Percentiles rank a stretch among this genome's conserved stretches.
Conservation (phyloP, 2,888 invertebrate genomes). For the Drosophila nr. perissopoda region DNA sequence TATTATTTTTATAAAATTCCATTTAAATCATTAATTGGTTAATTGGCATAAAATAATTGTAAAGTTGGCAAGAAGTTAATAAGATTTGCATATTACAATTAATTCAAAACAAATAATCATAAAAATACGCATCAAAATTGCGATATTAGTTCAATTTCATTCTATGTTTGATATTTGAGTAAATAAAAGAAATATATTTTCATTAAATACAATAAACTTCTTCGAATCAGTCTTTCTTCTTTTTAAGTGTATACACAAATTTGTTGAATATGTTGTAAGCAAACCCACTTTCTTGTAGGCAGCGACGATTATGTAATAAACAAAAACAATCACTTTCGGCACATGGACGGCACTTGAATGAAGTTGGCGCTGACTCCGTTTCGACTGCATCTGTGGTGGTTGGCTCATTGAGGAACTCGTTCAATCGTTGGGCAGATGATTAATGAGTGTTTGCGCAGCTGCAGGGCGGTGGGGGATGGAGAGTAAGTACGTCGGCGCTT, state of each 20-base stretch:
- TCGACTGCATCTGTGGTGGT: slow-evolving; percentile 26
- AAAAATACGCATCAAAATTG: background rate
- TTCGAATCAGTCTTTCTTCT: background rate
- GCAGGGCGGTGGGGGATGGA: background rate
- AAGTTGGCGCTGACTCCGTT: slow-evolving; percentile 49
- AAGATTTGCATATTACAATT: background rate
- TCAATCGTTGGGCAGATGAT: slow-evolving; percentile 47
- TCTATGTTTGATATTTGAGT: background rate
- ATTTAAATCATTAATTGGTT: background rate
- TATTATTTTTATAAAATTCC: background rate
- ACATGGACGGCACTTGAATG: slow-evolving; percentile 68
- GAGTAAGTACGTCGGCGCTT: slow-evolving; percentile 2
- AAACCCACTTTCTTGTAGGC: slow-evolving; percentile 54
- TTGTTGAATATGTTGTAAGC: background rate
- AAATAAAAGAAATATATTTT: background rate
- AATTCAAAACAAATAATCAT: background rate
- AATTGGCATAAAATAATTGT: background rate
- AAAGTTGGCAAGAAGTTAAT: background rate
- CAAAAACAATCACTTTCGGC: slow-evolving; percentile 68
- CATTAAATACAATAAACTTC: background rate
- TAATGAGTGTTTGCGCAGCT: slow-evolving; percentile 45
- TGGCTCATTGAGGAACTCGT: slow-evolving; percentile 43
- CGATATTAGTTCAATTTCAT: background rate
- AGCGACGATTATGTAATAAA: slow-evolving; percentile 61
- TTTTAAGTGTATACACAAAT: slow-evolving; percentile 19